Evolutionary conservation across 2,888 invertebrate species (phyloP).

Genomic region (Cyclophora punctaria): DNA sequence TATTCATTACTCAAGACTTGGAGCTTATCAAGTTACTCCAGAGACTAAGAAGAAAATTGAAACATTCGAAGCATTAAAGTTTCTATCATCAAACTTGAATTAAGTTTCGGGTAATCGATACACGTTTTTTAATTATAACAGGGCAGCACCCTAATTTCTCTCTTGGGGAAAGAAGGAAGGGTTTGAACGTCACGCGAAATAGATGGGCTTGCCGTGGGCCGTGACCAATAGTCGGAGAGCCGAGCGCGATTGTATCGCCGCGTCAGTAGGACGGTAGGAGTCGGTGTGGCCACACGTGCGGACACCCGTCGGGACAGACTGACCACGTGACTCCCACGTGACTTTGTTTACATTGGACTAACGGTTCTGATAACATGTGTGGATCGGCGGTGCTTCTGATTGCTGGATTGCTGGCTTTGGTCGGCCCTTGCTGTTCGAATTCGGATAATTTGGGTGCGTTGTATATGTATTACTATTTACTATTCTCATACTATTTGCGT

Average conservation of each 20-base stretch:
- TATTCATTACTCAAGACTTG: background rate
- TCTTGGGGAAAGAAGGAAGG: constrained; percentile 60
- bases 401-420: constrained; percentile 46
- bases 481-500: no score
- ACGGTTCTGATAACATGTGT: constrained; percentile 31
- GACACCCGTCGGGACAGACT: constrained; percentile 42
- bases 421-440: constrained; percentile 56
- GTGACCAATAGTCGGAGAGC: constrained; percentile 67
- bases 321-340: constrained; percentile 40
- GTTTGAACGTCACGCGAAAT: constrained; percentile 69
- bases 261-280: constrained; percentile 61
- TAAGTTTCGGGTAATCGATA: constrained; percentile 36
- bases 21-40: background rate
- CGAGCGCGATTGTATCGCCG: constrained; percentile 57
- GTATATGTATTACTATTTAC: no score
- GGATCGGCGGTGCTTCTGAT: constrained; percentile 31
- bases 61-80: constrained; percentile 14
- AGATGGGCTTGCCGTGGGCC: constrained; percentile 64
- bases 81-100: constrained; percentile 25
- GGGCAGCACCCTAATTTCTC: constrained; percentile 52
- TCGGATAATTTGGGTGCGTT: constrained; percentile 61
- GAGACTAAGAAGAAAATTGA: constrained; percentile 10
- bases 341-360: constrained; percentile 18
- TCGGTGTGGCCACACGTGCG: constrained; percentile 66
- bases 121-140: constrained; percentile 57